phyloP scores from a whole-genome alignment of 2,797 vertebrate genomes.

The Corythornis leucogaster region DNA sequence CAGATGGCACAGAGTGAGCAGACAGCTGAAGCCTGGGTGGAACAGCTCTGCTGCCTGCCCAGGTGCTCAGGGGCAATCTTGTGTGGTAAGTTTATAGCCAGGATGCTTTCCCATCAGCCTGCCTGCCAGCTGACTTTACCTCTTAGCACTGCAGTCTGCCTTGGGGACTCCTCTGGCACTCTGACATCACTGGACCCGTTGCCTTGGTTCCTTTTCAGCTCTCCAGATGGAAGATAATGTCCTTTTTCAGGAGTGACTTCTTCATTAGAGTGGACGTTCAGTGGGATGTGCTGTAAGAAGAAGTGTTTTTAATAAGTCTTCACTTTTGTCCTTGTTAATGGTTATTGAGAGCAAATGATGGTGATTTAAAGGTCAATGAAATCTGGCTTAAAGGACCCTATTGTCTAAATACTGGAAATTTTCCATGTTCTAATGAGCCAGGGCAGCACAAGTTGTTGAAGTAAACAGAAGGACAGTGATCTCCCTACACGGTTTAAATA shows the following conservation, averaged over 20 bases:
- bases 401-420: slow-evolving; percentile 12
- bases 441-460: background rate
- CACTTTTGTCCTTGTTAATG: background rate
- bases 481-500: background rate
- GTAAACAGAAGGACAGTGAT: background rate
- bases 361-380: slow-evolving; percentile 23
- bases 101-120: fast-evolving
- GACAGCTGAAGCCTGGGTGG: background rate
- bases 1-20: fast-evolving
- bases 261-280: background rate
- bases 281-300: background rate
- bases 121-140: background rate
- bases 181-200: background rate
- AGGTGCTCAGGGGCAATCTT: background rate
- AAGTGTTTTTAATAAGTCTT: background rate
- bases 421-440: slow-evolving; percentile 7
- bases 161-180: background rate
- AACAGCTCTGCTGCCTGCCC: background rate
- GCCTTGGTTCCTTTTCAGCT: background rate
- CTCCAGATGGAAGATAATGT: background rate
- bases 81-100: background rate
- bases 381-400: background rate
- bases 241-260: background rate
- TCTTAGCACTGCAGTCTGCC: background rate
- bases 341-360: slow-evolving; percentile 17